Conservation (phyloP, 2,888 invertebrate species). For the Venustoraphidia nigricollis region DNA sequence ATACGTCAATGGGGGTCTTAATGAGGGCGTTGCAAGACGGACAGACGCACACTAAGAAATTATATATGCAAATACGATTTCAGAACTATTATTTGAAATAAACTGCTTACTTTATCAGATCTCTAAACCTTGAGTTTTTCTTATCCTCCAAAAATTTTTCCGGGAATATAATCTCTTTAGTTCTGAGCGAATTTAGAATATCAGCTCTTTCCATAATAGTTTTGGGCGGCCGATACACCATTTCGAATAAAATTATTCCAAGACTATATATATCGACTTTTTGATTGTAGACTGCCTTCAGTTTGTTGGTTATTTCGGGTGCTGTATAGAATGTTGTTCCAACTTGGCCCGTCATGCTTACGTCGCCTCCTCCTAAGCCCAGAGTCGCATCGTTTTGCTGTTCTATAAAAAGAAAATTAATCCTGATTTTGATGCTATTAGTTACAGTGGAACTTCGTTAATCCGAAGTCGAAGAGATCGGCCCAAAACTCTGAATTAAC, state of each 20-base stretch:
- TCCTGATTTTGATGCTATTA: not conserved
- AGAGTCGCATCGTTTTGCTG: conserved; percentile 22
- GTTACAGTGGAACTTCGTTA: no score
- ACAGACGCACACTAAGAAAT: no score
- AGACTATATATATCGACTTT: conserved; percentile 55
- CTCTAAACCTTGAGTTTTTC: no score
- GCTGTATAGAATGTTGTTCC: conserved; percentile 93
- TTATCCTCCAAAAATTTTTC: conserved; percentile 37
- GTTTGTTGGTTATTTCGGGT: conserved; percentile 66
- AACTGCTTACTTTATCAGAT: no score
- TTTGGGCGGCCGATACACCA: conserved; percentile 72
- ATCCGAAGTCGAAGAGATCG: no score
- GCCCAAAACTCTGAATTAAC: no score
- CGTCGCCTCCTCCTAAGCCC: conserved; percentile 24
- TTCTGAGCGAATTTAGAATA: conserved; percentile 57
- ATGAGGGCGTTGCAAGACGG: no score
- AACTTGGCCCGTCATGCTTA: conserved; percentile 61
- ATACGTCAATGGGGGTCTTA: no score
- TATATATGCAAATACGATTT: no score
- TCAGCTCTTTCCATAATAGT: conserved; percentile 84
- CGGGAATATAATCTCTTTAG: conserved; percentile 55
- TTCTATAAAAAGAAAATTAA: conserved; percentile 10
- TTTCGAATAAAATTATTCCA: conserved; percentile 90
- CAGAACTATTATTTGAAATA: no score
- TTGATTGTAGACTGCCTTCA: conserved; percentile 69